Percentiles rank a stretch among this genome's conserved stretches.
Conservation (phyloP, 2,113 vertebrate species). For the Speoplatyrhinus poulsoni region DNA sequence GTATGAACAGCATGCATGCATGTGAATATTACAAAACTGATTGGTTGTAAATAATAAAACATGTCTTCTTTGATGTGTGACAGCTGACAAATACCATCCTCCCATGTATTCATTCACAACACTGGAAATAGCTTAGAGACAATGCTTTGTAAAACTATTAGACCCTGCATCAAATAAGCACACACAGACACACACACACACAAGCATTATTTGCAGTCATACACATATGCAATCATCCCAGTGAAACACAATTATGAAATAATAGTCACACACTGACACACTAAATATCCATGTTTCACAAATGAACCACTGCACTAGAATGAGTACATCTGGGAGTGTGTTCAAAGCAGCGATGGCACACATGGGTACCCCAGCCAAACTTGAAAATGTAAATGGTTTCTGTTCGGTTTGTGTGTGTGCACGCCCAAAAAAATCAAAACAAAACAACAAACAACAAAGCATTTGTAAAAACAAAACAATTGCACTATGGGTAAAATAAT, state of each 20-base stretch:
- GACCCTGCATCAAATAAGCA: slow-evolving; percentile 24
- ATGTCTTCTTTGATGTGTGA: slow-evolving; percentile 20
- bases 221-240: slow-evolving; percentile 11
- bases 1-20: background rate
- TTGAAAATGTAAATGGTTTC: slow-evolving; percentile 46
- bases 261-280: slow-evolving; percentile 44
- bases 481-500: background rate
- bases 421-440: slow-evolving; percentile 26
- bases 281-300: slow-evolving; percentile 69
- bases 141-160: slow-evolving; percentile 44
- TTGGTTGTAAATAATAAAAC: slow-evolving; percentile 26
- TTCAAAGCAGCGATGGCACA: slow-evolving; percentile 59
- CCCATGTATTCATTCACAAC: slow-evolving; percentile 30
- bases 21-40: background rate
- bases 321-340: slow-evolving; percentile 59
- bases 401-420: slow-evolving; percentile 27
- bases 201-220: slow-evolving; percentile 22
- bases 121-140: slow-evolving; percentile 12
- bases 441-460: background rate
- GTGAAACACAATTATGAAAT: slow-evolving; percentile 21
- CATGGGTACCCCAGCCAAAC: slow-evolving; percentile 34
- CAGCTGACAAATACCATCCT: slow-evolving; percentile 10
- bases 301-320: slow-evolving; percentile 61
- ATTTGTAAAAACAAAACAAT: slow-evolving; percentile 3
- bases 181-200: slow-evolving; percentile 14